Conservation (phyloP, 2,113 vertebrate species). For the Alligator mississippiensis region DNA sequence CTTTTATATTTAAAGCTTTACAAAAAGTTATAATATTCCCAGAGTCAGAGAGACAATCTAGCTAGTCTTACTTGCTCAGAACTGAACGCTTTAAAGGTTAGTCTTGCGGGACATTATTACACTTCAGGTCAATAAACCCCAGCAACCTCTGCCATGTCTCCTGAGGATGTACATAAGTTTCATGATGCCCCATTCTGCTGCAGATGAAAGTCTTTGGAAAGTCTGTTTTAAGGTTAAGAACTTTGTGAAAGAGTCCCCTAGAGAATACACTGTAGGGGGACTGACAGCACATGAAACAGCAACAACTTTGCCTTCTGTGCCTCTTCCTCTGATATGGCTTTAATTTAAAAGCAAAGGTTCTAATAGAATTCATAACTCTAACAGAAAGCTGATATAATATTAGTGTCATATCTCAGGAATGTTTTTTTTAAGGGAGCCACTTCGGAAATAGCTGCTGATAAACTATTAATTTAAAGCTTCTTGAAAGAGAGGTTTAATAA, state of each 20-base stretch:
- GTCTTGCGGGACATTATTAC: constrained; percentile 73
- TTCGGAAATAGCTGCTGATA: constrained; percentile 19
- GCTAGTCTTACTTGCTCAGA: constrained; percentile 64
- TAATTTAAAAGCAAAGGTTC: constrained; percentile 41
- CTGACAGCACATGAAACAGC: constrained; percentile 11
- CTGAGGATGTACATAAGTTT: constrained; percentile 67
- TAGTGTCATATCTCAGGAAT: neutral
- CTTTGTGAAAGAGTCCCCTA: neutral
- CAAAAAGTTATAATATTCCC: constrained; percentile 71
- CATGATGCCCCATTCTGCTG: constrained; percentile 46
- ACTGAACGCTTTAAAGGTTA: constrained; percentile 78
- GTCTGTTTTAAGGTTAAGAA: constrained; percentile 57
- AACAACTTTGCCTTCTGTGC: neutral
- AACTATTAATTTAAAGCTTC: constrained; percentile 21
- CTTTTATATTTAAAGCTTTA: constrained; percentile 61
- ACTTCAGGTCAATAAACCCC: constrained; percentile 73
- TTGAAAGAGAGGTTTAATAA: constrained; percentile 40
- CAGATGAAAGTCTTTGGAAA: constrained; percentile 68
- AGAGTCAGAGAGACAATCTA: constrained; percentile 71
- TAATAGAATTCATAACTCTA: constrained; percentile 37
- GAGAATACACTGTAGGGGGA: constrained; percentile 45
- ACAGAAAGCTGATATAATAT: constrained; percentile 20
- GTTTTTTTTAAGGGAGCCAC: constrained; percentile 21
- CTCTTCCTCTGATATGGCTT: constrained; percentile 1
- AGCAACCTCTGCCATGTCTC: constrained; percentile 70